These are phyloP conservation scores for Erebia ligea DNA, from an alignment of 2,888 invertebrate genomes.

Conservation along the genomic window DNA sequence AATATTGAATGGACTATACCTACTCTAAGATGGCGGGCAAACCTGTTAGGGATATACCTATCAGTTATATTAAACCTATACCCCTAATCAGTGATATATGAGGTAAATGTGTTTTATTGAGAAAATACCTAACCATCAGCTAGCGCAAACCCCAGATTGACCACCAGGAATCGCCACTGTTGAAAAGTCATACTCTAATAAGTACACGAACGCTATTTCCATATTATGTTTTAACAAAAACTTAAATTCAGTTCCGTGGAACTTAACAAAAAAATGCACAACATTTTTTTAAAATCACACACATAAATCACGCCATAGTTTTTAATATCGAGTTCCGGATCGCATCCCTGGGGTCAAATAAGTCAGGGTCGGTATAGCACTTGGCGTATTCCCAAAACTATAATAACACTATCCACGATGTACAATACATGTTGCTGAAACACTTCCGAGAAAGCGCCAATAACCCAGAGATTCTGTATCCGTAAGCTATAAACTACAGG, in stretches of 20 bases:
- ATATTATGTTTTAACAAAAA: background rate
- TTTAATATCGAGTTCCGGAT: slow-evolving; percentile 47
- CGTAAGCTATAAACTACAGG: slow-evolving; percentile 20
- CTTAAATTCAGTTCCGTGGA: background rate
- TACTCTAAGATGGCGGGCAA: no score
- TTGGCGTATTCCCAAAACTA: slow-evolving; percentile 79
- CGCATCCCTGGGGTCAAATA: slow-evolving; percentile 72
- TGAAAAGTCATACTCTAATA: no score
- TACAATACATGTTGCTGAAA: slow-evolving; percentile 24
- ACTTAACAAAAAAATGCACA: background rate
- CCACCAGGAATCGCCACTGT: no score
- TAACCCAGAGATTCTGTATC: slow-evolving; percentile 1
- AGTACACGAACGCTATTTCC: no score
- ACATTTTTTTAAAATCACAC: slow-evolving; percentile 14
- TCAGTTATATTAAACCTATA: no score
- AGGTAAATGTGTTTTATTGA: no score
- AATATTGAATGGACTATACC: no score
- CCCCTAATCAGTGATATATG: no score
- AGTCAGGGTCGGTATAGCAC: slow-evolving; percentile 59
- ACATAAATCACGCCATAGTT: slow-evolving; percentile 52
- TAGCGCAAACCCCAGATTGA: no score
- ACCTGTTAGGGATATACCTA: no score
- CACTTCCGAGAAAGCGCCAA: slow-evolving; percentile 25
- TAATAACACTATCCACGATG: slow-evolving; percentile 50
- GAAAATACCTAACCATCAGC: no score